Evolutionary conservation across 2,797 vertebrate genomes (phyloP), one percentile per base, ranked within the genome.

Genomic region (Eulemur albifrons): DNA sequence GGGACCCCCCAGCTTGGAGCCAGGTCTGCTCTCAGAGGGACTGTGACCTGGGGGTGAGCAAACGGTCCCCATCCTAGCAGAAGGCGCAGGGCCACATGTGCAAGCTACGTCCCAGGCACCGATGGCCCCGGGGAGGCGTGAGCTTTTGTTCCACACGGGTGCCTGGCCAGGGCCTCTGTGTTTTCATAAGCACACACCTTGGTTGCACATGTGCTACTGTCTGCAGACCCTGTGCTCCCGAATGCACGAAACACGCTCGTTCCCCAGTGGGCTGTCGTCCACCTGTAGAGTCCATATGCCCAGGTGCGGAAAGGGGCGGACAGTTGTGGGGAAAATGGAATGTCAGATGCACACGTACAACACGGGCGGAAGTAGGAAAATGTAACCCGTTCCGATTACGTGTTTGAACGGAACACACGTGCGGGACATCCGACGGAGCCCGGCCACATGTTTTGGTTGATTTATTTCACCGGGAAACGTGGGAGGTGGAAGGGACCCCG

Each of bases 1-100:
- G 30, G 25, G 38, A 4, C 12, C 2, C 25, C 0, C 0, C 4
- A 43, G 0, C 11, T 25, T 5, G 48, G 63, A 67, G 32, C 18
- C 32, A 14, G 14, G 1, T 0, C 3, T n/a, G 40, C 10, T 4
- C 2, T n/a, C 15, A 10, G 0, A 1, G 30, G 69, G n/a, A 27
- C 8, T 13, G 30, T 15, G 15, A 5, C 2, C 2, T n/a, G 1
- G 12, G 0, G 5, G 4, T 2, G 18, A 65, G 7, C 30, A 65
- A 65, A n/a, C 15, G 30, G 30, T 32, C 30, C 61, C 3, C 30
- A 1, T n/a, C 6, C 14, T 65, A 17, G 30, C 7, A 8, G 14
- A 65, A n/a, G 59, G 25, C 0, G 32, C 52, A 65, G 30, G 23
- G 30, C 61, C 61, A 65, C 61, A 4, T 32, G 7, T 3, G 15